Base-by-base conservation (phyloP, 35 echinoderm and acorn worm genomes). In the Anneissia japonica region DNA sequence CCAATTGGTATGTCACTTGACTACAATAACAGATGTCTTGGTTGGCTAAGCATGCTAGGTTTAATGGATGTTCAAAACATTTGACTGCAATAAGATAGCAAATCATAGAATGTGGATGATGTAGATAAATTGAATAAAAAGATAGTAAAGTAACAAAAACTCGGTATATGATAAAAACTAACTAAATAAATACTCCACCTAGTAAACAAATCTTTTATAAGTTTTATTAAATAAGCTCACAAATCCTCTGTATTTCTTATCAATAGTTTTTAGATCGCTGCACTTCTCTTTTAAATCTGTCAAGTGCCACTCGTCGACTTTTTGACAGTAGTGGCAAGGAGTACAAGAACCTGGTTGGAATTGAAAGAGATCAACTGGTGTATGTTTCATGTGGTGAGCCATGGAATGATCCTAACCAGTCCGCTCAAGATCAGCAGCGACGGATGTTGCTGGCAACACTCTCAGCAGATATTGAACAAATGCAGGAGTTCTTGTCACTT, bases 231-330 rank as follows among this genome's bases (percentile, higher is more conserved):
- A n/a, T n/a, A n/a, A n/a, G n/a, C n/a, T n/a, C n/a, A n/a, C n/a
- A n/a, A n/a, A n/a, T n/a, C 11, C 26, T 56, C 11, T 56, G 46
- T 72, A 17, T 51, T 31, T 32, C 75, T 82, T 91, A 14, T 87
- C 26, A 26, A 30, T 74, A 99, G 96, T 99, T 99, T 77, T 79
- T 99, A 23, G 96, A 99, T 74, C 84, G 89, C 19, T 99, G 96
- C 72, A 99, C 96, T 0, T 72, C 91, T 19, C 78, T 85, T 0
- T 77, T 99, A 26, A 99, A 99, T 35, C 89, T 99, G 0, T 92
- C 96, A 0, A 94, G 94, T 73, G 96, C 96, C 29, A 90, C 92
- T 3, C 81, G 96, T n/a, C 91, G 96, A 45, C 31, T 99, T 17
- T 99, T 92, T 81, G 83, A 91, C 78, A n/a, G 89, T 21, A 74